Evolutionary conservation across 2,888 invertebrate species (phyloP), one percentile per base, ranked within the genome.

Genomic region (Caenorhabditis wallacei): DNA sequence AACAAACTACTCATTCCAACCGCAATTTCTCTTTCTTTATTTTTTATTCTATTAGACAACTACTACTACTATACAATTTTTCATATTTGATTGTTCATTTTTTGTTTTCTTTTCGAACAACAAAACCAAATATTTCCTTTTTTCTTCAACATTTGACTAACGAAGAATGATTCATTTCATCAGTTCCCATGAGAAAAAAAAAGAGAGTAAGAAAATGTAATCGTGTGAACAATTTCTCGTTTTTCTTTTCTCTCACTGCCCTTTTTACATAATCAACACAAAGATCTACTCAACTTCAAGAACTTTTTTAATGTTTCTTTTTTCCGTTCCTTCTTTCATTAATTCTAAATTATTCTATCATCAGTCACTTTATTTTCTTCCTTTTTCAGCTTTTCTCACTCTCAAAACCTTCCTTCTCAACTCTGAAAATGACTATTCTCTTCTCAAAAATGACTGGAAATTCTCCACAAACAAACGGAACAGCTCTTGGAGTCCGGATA

Each of bases 391-490:
- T 7, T 35, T 24, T 20, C n/a, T 37, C 64, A 30, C 8, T 30
- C 7, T 18, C 18, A 8, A n/a, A n/a, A n/a, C 30, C n/a, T 51
- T 35, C 35, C 20, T 18, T 11, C 16, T 18, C 11, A n/a, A 37
- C 40, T 40, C 8, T 40, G 2, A 63, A 22, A 46, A 82, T 82
- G 82, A 82, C 82, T 16, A 59, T 82, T 13, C 64, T 72, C 13
- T 78, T 82, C 61, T 59, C 78, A n/a, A 79, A 83, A 75, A 79
- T 79, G 74, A 70, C 70, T 24, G 82, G 79, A 68, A 79, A 68
- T 51, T 83, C 82, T 11, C 82, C 82, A 22, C 84, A 84, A 74
- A 80, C 72, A n/a, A 80, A 76, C 61, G 84, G 84, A 20, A 80
- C 80, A 16, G 84, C 84, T 16, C 53, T 80, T 11, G 84, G 74